Conservation (phyloP, 2,797 vertebrate species). For the Poeciliopsis presidionis region DNA sequence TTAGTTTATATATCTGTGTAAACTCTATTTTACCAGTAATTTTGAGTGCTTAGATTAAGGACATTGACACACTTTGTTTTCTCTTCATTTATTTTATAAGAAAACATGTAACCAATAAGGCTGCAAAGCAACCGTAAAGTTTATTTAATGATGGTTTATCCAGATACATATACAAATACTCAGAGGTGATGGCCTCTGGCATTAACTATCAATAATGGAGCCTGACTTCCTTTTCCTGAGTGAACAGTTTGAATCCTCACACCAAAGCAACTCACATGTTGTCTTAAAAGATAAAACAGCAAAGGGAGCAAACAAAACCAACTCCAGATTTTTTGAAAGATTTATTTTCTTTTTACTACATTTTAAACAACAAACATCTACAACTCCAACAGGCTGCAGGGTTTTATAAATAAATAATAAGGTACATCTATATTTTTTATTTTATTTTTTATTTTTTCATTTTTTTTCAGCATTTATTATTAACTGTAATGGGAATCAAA, state of each 20-base stretch:
- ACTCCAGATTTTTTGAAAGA: background rate
- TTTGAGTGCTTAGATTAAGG: background rate
- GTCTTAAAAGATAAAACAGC: background rate
- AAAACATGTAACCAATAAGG: background rate
- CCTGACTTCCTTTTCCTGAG: background rate
- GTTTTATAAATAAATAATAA: background rate
- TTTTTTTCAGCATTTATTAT: background rate
- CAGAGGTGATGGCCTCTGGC: background rate
- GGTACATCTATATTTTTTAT: background rate
- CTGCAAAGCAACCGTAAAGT: background rate
- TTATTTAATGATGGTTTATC: background rate
- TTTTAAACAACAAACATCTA: background rate
- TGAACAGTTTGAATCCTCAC: background rate
- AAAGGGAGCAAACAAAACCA: background rate
- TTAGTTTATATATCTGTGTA: background rate
- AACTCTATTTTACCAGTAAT: background rate
- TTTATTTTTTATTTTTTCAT: background rate
- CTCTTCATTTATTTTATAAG: background rate
- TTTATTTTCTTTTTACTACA: background rate
- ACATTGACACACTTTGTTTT: background rate
- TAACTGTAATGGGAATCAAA: background rate
- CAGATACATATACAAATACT: background rate
- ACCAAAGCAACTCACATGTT: background rate
- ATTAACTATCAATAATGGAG: background rate
- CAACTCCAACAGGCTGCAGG: background rate